Percentiles rank a stretch among this genome's conserved stretches.
phyloP scores from a whole-genome alignment of 2,888 invertebrate genomes.

The Aleiodes alternator region DNA sequence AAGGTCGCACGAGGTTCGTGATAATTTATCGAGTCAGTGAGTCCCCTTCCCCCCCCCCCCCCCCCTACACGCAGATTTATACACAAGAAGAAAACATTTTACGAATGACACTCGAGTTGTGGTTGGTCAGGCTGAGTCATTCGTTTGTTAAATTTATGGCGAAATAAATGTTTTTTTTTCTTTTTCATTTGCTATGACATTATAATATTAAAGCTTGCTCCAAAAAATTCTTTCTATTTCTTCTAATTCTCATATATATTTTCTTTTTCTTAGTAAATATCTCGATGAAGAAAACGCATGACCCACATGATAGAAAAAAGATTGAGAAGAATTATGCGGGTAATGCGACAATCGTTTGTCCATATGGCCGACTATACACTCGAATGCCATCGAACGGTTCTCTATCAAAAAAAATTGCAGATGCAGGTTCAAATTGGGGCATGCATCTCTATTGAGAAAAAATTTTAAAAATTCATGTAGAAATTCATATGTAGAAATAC shows the following conservation, averaged over 20 bases:
- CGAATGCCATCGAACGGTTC: constrained; percentile 32
- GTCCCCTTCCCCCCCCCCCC: neutral
- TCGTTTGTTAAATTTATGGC: neutral
- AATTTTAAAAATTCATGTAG: neutral
- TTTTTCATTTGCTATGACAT: neutral
- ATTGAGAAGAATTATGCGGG: constrained; percentile 23
- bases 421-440: constrained; percentile 12
- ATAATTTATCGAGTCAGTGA: constrained; percentile 49
- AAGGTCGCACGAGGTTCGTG: constrained; percentile 34
- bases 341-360: constrained; percentile 1
- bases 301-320: neutral
- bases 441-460: no score
- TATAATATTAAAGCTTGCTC: neutral
- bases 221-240: no score
- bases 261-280: neutral
- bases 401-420: constrained; percentile 34
- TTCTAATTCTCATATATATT: no score
- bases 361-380: constrained; percentile 40
- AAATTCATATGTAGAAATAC: neutral
- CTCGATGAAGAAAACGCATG: neutral
- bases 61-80: constrained; percentile 34
- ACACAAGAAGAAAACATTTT: constrained; percentile 35
- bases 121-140: constrained; percentile 39
- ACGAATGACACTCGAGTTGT: constrained; percentile 35
- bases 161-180: constrained; percentile 19